Evolutionary conservation across 2,797 vertebrate species (phyloP), one percentile per base, ranked within the genome.

Genomic region (Caiman crocodilus): DNA sequence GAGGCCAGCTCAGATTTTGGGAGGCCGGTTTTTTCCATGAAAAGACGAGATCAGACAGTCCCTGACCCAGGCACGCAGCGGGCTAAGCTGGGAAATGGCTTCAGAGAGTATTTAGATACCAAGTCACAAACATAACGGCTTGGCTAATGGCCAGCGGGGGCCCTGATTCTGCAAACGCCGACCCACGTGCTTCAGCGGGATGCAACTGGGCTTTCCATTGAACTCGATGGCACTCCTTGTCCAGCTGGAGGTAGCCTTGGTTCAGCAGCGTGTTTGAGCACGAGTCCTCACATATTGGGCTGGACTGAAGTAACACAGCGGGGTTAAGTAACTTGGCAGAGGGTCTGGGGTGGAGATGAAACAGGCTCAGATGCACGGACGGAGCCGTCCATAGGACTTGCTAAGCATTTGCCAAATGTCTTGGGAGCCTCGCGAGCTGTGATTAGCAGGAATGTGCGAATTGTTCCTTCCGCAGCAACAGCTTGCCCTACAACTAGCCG

Each of bases 141-240:
- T 15, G 64, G 4, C 16, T 75, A 63, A 7, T 6, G 58, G 14
- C 42, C 3, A 10, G 42, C 42, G 42, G 42, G 42, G 1, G 1
- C 76, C 8, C 1, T 60, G 76, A 10, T 61, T 78, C 64, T 78
- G 32, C 79, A 59, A 77, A 77, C 64, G 28, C 30, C 2, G 0
- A 2, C 12, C 11, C 42, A 17, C 30, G 59, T 75, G 5, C 83
- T 14, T 50, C 65, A 1, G 14, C 0, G 23, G 15, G 2, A 78
- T 30, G 20, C 23, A 4, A 60, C 30, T n/a, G 28, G 81, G 78
- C 57, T 4, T 8, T 35, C 55, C 69, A 73, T 6, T 76, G 85
- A 73, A 7, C 25, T 20, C 12, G 1, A 0, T 0, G 28, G 25
- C 14, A 20, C 14, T 14, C 61, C 58, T 21, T 4, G 3, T 5